Evolutionary conservation across 2,888 invertebrate species (phyloP).

Genomic region (Liopterus haemorrhoidalis): DNA sequence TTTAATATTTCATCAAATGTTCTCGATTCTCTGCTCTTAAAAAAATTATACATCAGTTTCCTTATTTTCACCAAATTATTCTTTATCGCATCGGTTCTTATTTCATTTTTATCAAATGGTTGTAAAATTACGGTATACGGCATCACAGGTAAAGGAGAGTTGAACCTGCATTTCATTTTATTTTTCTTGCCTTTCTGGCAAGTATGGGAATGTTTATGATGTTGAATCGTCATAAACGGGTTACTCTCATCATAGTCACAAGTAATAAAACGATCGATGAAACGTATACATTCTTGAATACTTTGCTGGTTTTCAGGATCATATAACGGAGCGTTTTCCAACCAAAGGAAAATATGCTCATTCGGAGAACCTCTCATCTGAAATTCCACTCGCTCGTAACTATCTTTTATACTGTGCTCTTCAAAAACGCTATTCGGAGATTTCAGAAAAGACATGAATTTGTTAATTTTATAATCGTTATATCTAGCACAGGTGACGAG

Average conservation of each 20-base stretch:
- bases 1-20: too few relatives aligned
- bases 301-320: neutral
- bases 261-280: slow-evolving; percentile 28
- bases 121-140: too few relatives aligned
- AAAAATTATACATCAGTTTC: too few relatives aligned
- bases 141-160: slow-evolving; percentile 25
- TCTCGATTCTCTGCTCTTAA: too few relatives aligned
- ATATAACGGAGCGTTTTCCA: slow-evolving; percentile 22
- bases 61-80: too few relatives aligned
- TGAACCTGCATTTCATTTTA: slow-evolving; percentile 26
- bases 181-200: slow-evolving; percentile 27
- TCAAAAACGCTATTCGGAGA: slow-evolving; percentile 22
- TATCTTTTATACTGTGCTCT: slow-evolving; percentile 20
- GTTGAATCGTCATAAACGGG: slow-evolving; percentile 26
- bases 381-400: slow-evolving; percentile 30
- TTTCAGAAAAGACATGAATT: slow-evolving; percentile 22
- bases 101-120: too few relatives aligned
- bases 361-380: slow-evolving; percentile 32
- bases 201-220: slow-evolving; percentile 28
- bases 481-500: slow-evolving; percentile 31
- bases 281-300: slow-evolving; percentile 14
- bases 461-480: slow-evolving; percentile 22
- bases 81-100: too few relatives aligned
- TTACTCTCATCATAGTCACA: slow-evolving; percentile 29
- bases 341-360: slow-evolving; percentile 26